Conservation (phyloP, 2,797 vertebrate genomes). For the Glossophaga mutica region DNA sequence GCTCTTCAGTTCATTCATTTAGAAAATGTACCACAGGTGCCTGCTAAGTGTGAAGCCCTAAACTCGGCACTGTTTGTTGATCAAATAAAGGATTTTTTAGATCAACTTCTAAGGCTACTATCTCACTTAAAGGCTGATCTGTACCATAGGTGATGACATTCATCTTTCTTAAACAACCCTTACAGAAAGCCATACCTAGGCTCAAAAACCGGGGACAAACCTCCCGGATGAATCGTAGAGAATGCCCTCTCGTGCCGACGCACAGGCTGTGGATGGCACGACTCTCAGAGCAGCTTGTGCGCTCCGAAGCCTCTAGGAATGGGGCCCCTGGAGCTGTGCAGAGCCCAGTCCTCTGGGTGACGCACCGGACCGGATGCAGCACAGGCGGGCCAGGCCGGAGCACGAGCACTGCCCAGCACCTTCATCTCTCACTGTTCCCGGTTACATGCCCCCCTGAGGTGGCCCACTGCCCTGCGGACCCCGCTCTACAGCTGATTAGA, state of each 20-base stretch:
- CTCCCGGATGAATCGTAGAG: neutral
- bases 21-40: neutral
- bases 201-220: neutral
- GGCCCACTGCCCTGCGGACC: rapidly evolving
- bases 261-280: no score
- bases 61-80: neutral
- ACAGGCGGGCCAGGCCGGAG: neutral
- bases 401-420: neutral
- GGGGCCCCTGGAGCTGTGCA: neutral
- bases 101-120: neutral
- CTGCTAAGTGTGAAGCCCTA: neutral
- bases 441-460: rapidly evolving
- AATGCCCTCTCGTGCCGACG: neutral
- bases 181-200: neutral
- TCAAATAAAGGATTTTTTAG: neutral
- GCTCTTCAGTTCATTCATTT: neutral
- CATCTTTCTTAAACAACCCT: neutral
- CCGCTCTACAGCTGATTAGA: neutral
- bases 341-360: neutral
- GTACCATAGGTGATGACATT: neutral
- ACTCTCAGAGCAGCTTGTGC: neutral
- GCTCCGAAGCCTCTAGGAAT: neutral
- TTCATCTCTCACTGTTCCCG: neutral
- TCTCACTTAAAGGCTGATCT: neutral
- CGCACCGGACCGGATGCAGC: rapidly evolving